Evolutionary conservation across 2,888 invertebrate species (phyloP).

Genomic region (Spodoptera littoralis): DNA sequence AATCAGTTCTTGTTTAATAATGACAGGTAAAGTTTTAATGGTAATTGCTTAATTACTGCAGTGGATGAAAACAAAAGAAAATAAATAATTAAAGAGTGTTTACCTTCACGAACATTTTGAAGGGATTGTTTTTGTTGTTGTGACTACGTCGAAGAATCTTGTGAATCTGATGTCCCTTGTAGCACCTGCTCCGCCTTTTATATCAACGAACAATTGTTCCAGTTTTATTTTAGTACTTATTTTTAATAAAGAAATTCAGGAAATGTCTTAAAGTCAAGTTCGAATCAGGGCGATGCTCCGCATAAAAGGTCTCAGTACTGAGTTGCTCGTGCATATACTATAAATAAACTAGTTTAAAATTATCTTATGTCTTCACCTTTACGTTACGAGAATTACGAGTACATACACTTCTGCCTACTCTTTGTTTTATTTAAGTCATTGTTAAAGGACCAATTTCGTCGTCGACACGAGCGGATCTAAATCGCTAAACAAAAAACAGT

Average conservation of each 20-base stretch:
- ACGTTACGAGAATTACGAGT: constrained; percentile 12
- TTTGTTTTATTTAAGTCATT: not conserved
- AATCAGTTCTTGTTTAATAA: not conserved
- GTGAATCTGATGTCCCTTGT: constrained; percentile 70
- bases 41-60: constrained; percentile 5
- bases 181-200: constrained; percentile 65
- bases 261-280: constrained; percentile 84
- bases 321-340: constrained; percentile 16
- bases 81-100: constrained; percentile 16
- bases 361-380: constrained; percentile 18
- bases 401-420: not conserved
- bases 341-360: constrained; percentile 55
- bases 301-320: constrained; percentile 63
- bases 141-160: constrained; percentile 76
- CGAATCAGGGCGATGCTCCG: constrained; percentile 74
- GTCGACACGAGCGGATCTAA: constrained; percentile 40
- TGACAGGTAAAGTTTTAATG: not conserved
- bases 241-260: constrained; percentile 78
- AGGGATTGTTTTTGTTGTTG: constrained; percentile 59
- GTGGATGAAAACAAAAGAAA: constrained; percentile 1
- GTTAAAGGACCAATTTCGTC: constrained; percentile 11
- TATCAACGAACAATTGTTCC: constrained; percentile 70
- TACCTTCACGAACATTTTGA: constrained; percentile 85
- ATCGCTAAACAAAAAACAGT: constrained; percentile 10
- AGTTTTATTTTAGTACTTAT: constrained; percentile 72